phyloP scores from a whole-genome alignment of 2,113 vertebrate genomes.

The Theropithecus gelada region DNA sequence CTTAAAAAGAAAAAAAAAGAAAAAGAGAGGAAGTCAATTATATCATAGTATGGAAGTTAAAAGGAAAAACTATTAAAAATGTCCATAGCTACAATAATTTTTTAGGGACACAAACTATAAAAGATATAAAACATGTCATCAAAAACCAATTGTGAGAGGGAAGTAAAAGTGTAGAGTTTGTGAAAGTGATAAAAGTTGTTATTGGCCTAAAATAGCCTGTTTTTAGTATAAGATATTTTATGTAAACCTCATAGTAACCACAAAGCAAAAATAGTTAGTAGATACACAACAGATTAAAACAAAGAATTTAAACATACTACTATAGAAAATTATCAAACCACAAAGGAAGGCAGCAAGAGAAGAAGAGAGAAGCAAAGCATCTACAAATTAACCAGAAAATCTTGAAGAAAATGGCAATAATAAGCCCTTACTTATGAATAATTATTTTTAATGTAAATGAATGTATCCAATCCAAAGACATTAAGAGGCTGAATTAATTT shows the following conservation, averaged over 20 bases:
- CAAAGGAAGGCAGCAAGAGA: not conserved
- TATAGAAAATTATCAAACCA: not conserved
- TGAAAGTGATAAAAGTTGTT: not conserved
- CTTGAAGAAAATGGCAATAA: not conserved
- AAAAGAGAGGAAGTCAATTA: not conserved
- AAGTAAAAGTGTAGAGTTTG: not conserved
- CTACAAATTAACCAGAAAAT: not conserved
- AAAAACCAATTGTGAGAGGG: not conserved
- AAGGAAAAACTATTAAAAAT: not conserved
- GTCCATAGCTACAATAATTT: not conserved
- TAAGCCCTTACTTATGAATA: not conserved
- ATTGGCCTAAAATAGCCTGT: not conserved
- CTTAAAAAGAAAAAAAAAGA: too few relatives aligned
- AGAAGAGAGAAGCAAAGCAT: not conserved
- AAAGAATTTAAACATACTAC: not conserved
- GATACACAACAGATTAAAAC: not conserved
- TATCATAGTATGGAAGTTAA: not conserved
- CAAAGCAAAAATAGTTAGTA: not conserved
- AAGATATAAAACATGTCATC: not conserved
- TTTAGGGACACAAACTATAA: not conserved
- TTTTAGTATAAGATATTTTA: not conserved
- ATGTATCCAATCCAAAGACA: not conserved
- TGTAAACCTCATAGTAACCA: not conserved
- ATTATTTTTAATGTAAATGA: not conserved
- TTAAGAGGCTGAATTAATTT: not conserved